phyloP scores from a whole-genome alignment of 2,888 invertebrate genomes.

The Herminia tarsipennalis region DNA sequence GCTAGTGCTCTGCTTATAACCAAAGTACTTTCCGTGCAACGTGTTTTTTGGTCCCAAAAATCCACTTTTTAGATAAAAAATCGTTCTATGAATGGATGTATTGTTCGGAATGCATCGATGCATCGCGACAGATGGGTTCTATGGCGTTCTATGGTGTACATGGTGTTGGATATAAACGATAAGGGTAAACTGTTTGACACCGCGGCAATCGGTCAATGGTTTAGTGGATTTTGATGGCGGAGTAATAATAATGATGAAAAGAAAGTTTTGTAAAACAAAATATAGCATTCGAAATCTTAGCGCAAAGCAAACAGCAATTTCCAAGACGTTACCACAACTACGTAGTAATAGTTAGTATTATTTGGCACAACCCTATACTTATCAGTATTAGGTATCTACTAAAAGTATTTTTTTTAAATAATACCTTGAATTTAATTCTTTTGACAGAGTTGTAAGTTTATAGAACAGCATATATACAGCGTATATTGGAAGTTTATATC shows the following conservation, averaged over 20 bases:
- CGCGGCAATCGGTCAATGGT: constrained; percentile 69
- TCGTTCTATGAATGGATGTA: constrained; percentile 63
- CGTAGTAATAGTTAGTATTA: no score
- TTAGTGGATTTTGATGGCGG: constrained; percentile 20
- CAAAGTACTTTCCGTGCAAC: constrained; percentile 46
- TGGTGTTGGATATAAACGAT: constrained; percentile 53
- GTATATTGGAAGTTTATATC: no score
- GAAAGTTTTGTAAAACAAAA: constrained; percentile 1
- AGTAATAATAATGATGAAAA: constrained; percentile 4
- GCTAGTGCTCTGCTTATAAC: constrained; percentile 13
- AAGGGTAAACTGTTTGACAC: constrained; percentile 80
- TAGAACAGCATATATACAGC: no score
- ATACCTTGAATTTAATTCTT: no score
- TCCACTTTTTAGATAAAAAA: constrained; percentile 66
- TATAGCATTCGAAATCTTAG: no score
- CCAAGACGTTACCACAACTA: no score
- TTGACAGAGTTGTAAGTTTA: no score
- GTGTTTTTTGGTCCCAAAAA: constrained; percentile 60
- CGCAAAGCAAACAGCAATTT: no score
- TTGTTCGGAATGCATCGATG: constrained; percentile 69
- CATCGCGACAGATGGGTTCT: constrained; percentile 69
- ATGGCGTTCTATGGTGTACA: constrained; percentile 22
- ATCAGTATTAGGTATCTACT: no score
- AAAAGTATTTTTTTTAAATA: no score
- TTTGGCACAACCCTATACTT: no score